These are phyloP conservation scores for Ctenochaetus hawaiiensis DNA, from an alignment of 2,797 vertebrate species.

Conservation along the genomic window DNA sequence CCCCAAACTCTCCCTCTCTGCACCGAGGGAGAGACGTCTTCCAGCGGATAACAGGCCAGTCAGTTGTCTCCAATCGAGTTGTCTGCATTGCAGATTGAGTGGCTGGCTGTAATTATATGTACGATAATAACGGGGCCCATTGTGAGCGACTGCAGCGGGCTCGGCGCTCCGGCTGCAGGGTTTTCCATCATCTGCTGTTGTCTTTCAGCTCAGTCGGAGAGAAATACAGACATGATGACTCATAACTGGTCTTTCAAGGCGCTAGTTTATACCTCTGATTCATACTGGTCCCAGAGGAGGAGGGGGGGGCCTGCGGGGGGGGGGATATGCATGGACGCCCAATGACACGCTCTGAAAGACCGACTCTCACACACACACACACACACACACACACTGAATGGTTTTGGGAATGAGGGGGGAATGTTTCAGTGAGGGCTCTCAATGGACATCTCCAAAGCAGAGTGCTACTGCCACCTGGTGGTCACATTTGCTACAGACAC, in stretches of 20 bases:
- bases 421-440: too few species aligned
- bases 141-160: slow-evolving; percentile 59
- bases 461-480: slow-evolving; percentile 82
- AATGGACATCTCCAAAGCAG: neutral
- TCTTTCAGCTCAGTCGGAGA: slow-evolving; percentile 54
- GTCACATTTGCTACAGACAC: slow-evolving; percentile 5
- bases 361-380: slow-evolving; percentile 29
- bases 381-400: neutral
- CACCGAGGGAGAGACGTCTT: slow-evolving; percentile 30
- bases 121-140: slow-evolving; percentile 63
- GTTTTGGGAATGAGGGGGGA: slow-evolving; percentile 19
- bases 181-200: slow-evolving; percentile 65
- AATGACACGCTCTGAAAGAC: slow-evolving; percentile 38
- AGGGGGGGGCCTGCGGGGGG: slow-evolving; percentile 42
- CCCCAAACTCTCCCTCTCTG: slow-evolving; percentile 10
- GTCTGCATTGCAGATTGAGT: slow-evolving; percentile 65
- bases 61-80: slow-evolving; percentile 59
- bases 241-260: slow-evolving; percentile 74
- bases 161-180: slow-evolving; percentile 58
- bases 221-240: slow-evolving; percentile 71
- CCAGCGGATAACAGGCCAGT: slow-evolving; percentile 40
- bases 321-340: slow-evolving; percentile 28
- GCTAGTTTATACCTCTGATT: slow-evolving; percentile 64
- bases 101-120: slow-evolving; percentile 72
- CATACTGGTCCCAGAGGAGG: slow-evolving; percentile 37